phyloP scores from a whole-genome alignment of 2,113 vertebrate genomes.

The Loxodonta africana region DNA sequence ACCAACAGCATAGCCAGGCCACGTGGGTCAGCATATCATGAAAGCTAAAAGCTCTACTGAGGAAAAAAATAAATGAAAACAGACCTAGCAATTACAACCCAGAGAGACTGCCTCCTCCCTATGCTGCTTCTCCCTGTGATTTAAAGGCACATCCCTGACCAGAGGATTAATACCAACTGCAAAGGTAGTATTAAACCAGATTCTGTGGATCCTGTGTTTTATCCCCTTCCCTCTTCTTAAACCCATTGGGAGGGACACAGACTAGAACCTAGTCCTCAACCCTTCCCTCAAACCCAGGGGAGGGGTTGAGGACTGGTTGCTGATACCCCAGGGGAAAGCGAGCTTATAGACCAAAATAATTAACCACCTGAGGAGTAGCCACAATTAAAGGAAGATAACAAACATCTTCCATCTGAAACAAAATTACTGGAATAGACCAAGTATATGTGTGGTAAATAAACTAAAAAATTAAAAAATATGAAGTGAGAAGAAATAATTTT shows the following conservation, averaged over 20 bases:
- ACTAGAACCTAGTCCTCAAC: not conserved
- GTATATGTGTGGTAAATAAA: not conserved
- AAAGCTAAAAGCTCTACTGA: not conserved
- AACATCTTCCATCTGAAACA: not conserved
- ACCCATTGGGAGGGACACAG: not conserved
- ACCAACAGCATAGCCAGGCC: not conserved
- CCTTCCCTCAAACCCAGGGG: not conserved
- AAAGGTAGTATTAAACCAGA: not conserved
- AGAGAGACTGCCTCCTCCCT: not conserved
- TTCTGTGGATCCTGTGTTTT: not conserved
- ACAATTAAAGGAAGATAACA: not conserved
- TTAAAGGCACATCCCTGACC: not conserved
- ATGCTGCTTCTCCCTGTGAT: not conserved
- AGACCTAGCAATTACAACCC: not conserved
- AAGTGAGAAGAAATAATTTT: not conserved
- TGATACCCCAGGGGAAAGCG: not conserved
- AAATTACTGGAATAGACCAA: not conserved
- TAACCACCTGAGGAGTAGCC: not conserved
- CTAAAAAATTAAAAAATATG: not conserved
- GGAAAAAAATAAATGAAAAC: not conserved
- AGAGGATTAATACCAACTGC: not conserved
- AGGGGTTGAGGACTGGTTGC: not conserved
- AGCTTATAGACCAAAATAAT: slow-evolving; percentile 49
- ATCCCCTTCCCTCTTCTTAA: not conserved
- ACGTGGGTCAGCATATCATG: not conserved